Evolutionary conservation across 2,888 invertebrate genomes (phyloP).

Genomic region (Acrobasis repandana): DNA sequence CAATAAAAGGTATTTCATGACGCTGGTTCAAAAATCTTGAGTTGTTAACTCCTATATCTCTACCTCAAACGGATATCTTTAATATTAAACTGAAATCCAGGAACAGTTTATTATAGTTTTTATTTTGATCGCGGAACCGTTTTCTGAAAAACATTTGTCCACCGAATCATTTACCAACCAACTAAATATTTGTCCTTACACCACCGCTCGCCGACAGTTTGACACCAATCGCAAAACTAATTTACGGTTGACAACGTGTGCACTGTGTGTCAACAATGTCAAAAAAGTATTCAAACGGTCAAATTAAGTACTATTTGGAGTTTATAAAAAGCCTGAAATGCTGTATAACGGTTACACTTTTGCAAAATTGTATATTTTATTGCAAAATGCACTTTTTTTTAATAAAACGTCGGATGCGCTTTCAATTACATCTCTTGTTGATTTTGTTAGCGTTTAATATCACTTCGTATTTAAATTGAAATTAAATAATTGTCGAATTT

Average conservation of each 20-base stretch:
- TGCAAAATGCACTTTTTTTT: neutral
- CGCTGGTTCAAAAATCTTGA: too few relatives aligned
- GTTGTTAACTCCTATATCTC: too few relatives aligned
- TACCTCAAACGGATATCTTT: too few relatives aligned
- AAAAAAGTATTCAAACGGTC: neutral
- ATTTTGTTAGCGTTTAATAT: constrained; percentile 2
- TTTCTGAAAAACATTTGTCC: too few relatives aligned
- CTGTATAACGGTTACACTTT: neutral
- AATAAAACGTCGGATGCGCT: neutral
- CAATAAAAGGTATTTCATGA: too few relatives aligned
- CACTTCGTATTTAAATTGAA: neutral
- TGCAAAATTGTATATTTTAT: constrained; percentile 6
- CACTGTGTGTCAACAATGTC: neutral
- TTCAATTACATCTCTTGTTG: constrained; percentile 4
- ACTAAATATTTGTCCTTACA: too few relatives aligned
- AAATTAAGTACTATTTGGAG: neutral
- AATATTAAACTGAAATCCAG: too few relatives aligned
- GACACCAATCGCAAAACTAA: neutral
- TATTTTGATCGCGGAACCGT: too few relatives aligned
- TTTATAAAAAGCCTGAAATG: neutral
- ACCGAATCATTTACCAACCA: too few relatives aligned
- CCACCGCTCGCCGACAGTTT: too few relatives aligned
- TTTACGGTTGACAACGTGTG: neutral
- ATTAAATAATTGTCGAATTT: neutral
- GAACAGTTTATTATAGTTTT: too few relatives aligned